phyloP scores from a whole-genome alignment of 2,888 invertebrate species.

The Entomobrya multifasciata region DNA sequence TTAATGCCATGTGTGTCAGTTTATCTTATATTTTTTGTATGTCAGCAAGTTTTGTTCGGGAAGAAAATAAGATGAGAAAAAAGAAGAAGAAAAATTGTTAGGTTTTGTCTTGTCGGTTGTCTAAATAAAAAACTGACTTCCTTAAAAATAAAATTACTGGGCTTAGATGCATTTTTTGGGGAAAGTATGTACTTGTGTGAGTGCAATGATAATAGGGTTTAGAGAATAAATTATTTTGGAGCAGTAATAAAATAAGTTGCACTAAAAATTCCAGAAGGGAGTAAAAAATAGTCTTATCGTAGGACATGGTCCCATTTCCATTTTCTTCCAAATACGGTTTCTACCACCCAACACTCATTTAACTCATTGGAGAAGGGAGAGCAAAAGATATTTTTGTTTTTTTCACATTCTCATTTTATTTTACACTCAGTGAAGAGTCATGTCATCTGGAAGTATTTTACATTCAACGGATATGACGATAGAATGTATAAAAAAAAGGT shows the following conservation, averaged over 20 bases:
- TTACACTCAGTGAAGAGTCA: too few species aligned
- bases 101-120: constrained; percentile 33
- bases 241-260: background rate
- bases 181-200: background rate
- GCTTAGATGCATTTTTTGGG: too few species aligned
- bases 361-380: too few species aligned
- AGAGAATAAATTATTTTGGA: background rate
- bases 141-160: too few species aligned
- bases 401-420: too few species aligned
- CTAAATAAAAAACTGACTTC: constrained; percentile 57
- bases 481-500: too few species aligned
- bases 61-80: background rate
- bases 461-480: too few species aligned
- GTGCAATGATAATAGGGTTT: background rate
- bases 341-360: too few species aligned
- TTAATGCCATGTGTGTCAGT: background rate
- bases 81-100: constrained; percentile 46
- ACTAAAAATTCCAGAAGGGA: background rate
- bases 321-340: too few species aligned
- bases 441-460: too few species aligned
- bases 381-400: too few species aligned
- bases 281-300: constrained; percentile 22
- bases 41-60: constrained; percentile 54
- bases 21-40: background rate
- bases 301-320: too few species aligned